These are phyloP conservation scores for Aphaenogaster ashmeadi DNA, from an alignment of 1,140 invertebrate genomes.

Conservation along the genomic window DNA sequence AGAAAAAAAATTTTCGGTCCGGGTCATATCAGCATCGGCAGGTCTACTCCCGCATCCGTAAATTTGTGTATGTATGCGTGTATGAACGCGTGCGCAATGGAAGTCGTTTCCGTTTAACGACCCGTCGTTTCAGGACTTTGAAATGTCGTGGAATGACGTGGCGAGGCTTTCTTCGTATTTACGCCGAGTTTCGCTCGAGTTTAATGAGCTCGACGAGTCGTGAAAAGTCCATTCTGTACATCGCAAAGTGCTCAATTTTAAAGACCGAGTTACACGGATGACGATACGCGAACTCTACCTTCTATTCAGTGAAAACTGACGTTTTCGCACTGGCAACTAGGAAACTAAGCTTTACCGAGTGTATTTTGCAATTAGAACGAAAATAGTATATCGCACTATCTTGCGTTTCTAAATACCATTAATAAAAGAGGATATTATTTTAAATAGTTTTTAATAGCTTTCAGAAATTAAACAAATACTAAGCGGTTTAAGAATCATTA, in stretches of 20 bases:
- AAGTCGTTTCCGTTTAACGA: slow-evolving; percentile 63
- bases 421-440: neutral
- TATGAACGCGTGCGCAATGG: neutral
- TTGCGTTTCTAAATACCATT: neutral
- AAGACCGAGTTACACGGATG: neutral
- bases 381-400: neutral
- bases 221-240: neutral
- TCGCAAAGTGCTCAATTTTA: slow-evolving; percentile 17
- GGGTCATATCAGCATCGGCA: slow-evolving; percentile 33
- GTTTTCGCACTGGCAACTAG: neutral
- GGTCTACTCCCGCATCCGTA: neutral
- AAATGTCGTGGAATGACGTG: slow-evolving; percentile 45
- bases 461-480: neutral
- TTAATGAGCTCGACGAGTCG: slow-evolving; percentile 56
- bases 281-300: neutral
- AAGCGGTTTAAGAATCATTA: neutral
- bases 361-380: neutral
- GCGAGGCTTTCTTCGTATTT: slow-evolving; percentile 40
- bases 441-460: neutral
- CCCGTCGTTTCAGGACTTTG: slow-evolving; percentile 51
- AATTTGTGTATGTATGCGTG: neutral
- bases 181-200: slow-evolving; percentile 5
- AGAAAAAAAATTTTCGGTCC: slow-evolving; percentile 32
- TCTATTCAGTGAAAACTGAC: neutral
- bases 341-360: neutral